Evolutionary conservation across 2,797 vertebrate species (phyloP).

Genomic region (Anguilla pacifica): DNA sequence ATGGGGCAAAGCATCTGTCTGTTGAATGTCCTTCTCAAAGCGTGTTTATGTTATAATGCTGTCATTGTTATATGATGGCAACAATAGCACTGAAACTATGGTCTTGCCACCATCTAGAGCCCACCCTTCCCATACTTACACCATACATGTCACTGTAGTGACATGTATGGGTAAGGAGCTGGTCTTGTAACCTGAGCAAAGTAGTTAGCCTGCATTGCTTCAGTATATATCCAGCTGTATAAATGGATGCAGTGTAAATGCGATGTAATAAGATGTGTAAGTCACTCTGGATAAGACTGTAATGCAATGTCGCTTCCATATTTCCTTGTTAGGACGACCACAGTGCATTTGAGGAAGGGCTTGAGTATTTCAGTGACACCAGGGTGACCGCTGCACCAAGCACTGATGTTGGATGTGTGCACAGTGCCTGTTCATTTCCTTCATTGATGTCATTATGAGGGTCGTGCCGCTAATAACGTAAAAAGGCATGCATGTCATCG

Average conservation of each 20-base stretch:
- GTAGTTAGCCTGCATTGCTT: too few species aligned
- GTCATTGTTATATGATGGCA: neutral
- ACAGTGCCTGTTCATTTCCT: neutral
- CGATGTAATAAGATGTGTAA: too few species aligned
- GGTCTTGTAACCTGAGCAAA: too few species aligned
- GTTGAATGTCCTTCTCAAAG: slow-evolving; percentile 2
- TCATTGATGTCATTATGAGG: neutral
- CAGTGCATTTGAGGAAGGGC: neutral
- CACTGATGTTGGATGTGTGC: neutral
- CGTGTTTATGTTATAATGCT: neutral
- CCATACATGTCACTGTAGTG: neutral
- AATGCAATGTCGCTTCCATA: neutral
- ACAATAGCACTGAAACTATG: neutral
- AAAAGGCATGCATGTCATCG: neutral
- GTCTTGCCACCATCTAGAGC: neutral
- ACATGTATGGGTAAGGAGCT: too few species aligned
- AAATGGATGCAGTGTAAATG: too few species aligned
- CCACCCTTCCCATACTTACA: neutral
- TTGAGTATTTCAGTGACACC: neutral
- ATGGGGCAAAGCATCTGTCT: slow-evolving; percentile 23
- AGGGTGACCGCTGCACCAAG: neutral
- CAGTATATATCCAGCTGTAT: too few species aligned
- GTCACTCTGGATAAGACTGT: too few species aligned
- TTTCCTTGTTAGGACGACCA: neutral
- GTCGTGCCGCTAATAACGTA: neutral